Base-by-base conservation (phyloP, 2,113 vertebrate genomes). In the Spea multiplicata region DNA sequence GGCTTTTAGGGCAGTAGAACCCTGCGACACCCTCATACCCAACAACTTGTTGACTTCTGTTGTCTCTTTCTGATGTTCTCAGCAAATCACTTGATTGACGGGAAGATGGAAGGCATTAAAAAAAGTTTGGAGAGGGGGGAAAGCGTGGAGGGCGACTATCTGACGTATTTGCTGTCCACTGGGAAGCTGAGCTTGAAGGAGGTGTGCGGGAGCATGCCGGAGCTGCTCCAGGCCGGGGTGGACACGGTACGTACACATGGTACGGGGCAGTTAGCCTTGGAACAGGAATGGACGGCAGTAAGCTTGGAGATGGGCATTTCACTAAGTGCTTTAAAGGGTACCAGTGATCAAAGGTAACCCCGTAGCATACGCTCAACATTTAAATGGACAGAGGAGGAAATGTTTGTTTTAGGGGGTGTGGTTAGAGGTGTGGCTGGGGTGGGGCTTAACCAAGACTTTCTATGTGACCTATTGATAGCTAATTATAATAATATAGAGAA, bases 151-250 rank as follows among this genome's bases (percentile, higher is more conserved):
- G 96, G 95, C 6, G 92, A 90, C 17, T 99, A 97, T 81, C 88
- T 99, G 13, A 95, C 95, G n/a, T 93, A 95, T 86, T 87, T 98
- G 66, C 90, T 99, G 75, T 91, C 92, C 78, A 94, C 86, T 0
- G 93, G 89, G 8, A 89, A 89, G 71, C 90, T 99, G 89, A 93
- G 85, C 82, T 77, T 81, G 7, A 89, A 89, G 0, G 95, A 97
- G 10, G 91, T 95, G 49, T 91, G 95, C 0, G 95, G 94, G 83
- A 96, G 92, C 0, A 82, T 99, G 75, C 80, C 95, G 0, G 97
- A 99, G 84, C 88, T 99, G 57, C 91, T 99, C 5, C 73, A 98
- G 81, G 97, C 95, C 0, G 97, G 97, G 3, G 94, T 98, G 82
- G 96, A 99, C 87, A 98, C 97, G 88, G 97, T 98, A 88, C 69